Conservation (phyloP, 53 echinoderm and acorn worm species). For the Holothuria leucospilota region DNA sequence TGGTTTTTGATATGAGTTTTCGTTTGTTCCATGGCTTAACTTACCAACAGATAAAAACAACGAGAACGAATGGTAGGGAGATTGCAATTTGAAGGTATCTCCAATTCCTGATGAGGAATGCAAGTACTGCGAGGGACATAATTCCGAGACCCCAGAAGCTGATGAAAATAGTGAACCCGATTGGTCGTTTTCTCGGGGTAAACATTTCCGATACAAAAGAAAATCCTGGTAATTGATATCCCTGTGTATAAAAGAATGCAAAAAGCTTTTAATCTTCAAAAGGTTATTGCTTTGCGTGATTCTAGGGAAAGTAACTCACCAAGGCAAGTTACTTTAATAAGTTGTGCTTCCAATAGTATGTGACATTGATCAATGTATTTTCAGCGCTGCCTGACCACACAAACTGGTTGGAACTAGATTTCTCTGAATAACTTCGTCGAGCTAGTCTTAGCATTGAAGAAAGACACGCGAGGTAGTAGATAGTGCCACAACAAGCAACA, state of each 20-base stretch:
- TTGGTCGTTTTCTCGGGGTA: slow-evolving; percentile 60
- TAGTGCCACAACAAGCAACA: too few relatives aligned
- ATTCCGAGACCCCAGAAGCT: slow-evolving; percentile 68
- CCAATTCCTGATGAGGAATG: slow-evolving; percentile 66
- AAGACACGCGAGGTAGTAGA: too few relatives aligned
- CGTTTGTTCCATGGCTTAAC: neutral
- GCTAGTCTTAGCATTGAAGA: too few relatives aligned
- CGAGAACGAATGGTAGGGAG: slow-evolving; percentile 44
- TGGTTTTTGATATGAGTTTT: too few relatives aligned
- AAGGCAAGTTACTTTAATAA: too few relatives aligned
- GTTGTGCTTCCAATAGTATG: too few relatives aligned
- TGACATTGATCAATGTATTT: too few relatives aligned
- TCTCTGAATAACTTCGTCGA: too few relatives aligned
- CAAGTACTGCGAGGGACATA: slow-evolving; percentile 41
- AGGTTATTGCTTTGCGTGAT: too few relatives aligned
- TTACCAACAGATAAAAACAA: slow-evolving; percentile 4
- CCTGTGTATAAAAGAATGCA: neutral
- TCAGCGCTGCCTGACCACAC: too few relatives aligned
- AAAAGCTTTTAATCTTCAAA: neutral
- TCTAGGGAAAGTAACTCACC: too few relatives aligned
- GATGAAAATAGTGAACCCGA: slow-evolving; percentile 62
- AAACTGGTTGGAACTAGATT: too few relatives aligned
- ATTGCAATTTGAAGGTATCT: slow-evolving; percentile 62
- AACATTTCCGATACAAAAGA: slow-evolving; percentile 68
- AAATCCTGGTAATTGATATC: slow-evolving; percentile 24